These are phyloP conservation scores for Eulimnadia texana DNA, from an alignment of 1,140 invertebrate species.

Conservation along the genomic window DNA sequence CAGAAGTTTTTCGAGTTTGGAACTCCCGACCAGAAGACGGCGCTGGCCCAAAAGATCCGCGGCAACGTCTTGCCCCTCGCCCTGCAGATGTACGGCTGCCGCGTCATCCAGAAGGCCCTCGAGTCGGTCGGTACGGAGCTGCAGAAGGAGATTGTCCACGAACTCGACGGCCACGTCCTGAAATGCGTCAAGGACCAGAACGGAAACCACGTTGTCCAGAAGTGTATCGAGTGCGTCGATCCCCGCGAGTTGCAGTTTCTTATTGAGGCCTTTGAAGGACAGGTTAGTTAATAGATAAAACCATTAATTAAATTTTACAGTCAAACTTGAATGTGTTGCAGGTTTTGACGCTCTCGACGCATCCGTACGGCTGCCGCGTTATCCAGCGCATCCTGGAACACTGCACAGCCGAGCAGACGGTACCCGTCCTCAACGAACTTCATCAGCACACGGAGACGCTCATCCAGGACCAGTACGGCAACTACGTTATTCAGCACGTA, in stretches of 20 bases:
- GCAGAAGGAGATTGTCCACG: constrained; percentile 93
- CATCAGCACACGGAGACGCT: constrained; percentile 90
- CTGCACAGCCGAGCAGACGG: constrained; percentile 90
- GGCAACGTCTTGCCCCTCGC: constrained; percentile 92
- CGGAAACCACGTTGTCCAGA: constrained; percentile 96
- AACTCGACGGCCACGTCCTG: constrained; percentile 91
- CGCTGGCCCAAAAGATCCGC: constrained; percentile 65
- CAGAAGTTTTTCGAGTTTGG: constrained; percentile 99
- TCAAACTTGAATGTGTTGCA: constrained; percentile 24
- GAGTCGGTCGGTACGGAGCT: constrained; percentile 96
- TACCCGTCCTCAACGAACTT: constrained; percentile 85
- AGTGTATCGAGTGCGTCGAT: constrained; percentile 98
- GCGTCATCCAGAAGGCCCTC: constrained; percentile 97
- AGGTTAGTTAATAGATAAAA: constrained; percentile 33
- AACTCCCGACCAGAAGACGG: constrained; percentile 91
- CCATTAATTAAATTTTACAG: neutral
- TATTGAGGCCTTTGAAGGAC: constrained; percentile 91
- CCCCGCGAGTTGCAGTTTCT: constrained; percentile 92
- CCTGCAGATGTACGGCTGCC: constrained; percentile 98
- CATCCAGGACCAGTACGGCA: constrained; percentile 99
- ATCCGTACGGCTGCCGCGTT: constrained; percentile 97
- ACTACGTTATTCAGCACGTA: constrained; percentile 98
- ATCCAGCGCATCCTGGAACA: constrained; percentile 98
- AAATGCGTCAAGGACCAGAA: constrained; percentile 99
- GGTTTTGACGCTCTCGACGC: constrained; percentile 90